Evolutionary conservation across 2,113 vertebrate species (phyloP), one percentile per base, ranked within the genome.

Genomic region (Phocoena phocoena): DNA sequence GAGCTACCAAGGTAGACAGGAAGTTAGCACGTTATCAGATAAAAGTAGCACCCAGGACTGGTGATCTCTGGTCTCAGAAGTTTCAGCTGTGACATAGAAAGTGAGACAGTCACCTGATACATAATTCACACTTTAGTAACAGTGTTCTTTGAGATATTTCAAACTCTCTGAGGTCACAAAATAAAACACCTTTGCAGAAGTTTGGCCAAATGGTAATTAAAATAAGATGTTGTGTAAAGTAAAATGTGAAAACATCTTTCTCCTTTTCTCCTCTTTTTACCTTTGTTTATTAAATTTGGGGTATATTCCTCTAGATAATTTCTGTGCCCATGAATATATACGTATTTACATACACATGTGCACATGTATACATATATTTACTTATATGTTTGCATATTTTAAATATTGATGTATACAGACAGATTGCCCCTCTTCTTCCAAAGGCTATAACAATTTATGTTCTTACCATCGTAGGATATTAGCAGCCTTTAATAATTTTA

Each of bases 81-180:
- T 73, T 96, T 82, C 38, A 73, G 68, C 44, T 77, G 38, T 33
- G 84, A 63, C 73, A 84, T 79, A 33, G 50, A 83, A 95, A 83
- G 38, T 93, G 90, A 97, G 84, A 58, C 47, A 80, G 44, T 83
- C 63, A 83, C 65, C 50, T 93, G 93, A 79, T 86, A 13, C 4
- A 84, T 93, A 91, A 79, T 90, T 95, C n/a, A 50, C 41, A 76
- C 33, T 70, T 89, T 38, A 93, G 90, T 89, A 82, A 55, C 21
- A 47, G 23, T 58, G 31, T 92, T 82, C 33, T 83, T 44, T 87
- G 79, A 47, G 36, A 82, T 80, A 83, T 65, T 93, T 79, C 53
- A 92, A 10, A 80, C 76, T 93, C 62, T 93, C 38, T 58, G 44
- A 90, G 73, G 60, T 88, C 58, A 93, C 20, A 90, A 38, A 90